Evolutionary conservation across 2,797 vertebrate genomes (phyloP).

Genomic region (Sebastes steindachneri): DNA sequence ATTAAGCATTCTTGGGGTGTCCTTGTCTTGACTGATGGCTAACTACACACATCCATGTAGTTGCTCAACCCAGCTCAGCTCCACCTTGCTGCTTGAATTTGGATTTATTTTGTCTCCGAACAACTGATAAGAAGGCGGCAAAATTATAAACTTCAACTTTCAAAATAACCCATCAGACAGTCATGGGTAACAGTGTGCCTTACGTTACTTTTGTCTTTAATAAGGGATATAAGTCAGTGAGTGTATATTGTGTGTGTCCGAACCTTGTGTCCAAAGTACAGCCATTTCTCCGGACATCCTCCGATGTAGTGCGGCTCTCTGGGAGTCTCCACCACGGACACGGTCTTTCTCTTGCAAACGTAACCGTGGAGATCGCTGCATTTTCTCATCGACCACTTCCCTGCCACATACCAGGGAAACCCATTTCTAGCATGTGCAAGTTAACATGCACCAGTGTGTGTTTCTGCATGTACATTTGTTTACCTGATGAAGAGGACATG

Average conservation of each 20-base stretch:
- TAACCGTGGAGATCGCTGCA: slow-evolving; percentile 85
- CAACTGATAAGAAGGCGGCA: too few species aligned
- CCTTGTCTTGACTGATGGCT: neutral
- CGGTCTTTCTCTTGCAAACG: slow-evolving; percentile 89
- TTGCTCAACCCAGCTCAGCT: neutral
- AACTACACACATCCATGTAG: neutral
- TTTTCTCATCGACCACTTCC: slow-evolving; percentile 86
- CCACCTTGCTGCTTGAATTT: neutral
- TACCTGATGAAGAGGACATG: slow-evolving; percentile 90
- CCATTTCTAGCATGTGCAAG: neutral
- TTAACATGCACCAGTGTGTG: neutral
- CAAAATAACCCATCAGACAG: neutral
- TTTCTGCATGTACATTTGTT: slow-evolving; percentile 11
- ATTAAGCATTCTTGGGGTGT: accelerated
- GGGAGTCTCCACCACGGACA: slow-evolving; percentile 84
- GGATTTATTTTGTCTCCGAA: neutral
- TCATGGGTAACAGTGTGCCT: neutral
- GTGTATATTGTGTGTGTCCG: neutral
- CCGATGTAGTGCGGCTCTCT: slow-evolving; percentile 85
- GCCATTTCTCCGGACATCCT: slow-evolving; percentile 91
- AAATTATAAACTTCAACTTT: neutral
- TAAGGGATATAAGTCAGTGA: neutral
- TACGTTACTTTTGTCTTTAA: neutral
- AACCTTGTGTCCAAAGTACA: slow-evolving; percentile 94
- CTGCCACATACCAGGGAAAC: slow-evolving; percentile 67